Percentiles rank a stretch among this genome's conserved stretches.
These are phyloP conservation scores for Myxocyprinus asiaticus DNA, from an alignment of 2,113 vertebrate genomes.

Conservation along the genomic window DNA sequence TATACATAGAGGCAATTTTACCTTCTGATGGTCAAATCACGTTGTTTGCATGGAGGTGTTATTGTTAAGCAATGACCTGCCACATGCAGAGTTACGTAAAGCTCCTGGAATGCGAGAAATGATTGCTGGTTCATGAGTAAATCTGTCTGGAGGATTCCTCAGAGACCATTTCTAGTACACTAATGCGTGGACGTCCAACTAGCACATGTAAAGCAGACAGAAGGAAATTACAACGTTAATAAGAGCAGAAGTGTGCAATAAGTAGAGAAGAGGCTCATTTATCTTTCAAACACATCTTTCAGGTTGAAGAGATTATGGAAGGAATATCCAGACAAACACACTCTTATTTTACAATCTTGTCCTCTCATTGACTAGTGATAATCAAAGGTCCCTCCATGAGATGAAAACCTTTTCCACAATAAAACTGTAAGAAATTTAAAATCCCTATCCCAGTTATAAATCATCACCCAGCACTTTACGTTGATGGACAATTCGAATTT, in stretches of 20 bases:
- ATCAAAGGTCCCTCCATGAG: no score
- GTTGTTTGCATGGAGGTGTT: background rate
- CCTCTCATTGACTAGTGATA: background rate
- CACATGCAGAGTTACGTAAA: background rate
- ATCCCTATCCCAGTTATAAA: no score
- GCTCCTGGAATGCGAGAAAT: constrained; percentile 8
- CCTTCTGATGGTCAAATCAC: background rate
- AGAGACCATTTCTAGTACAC: background rate
- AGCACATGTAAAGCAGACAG: background rate
- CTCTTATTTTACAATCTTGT: no score
- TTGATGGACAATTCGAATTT: no score
- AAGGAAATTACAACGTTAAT: background rate
- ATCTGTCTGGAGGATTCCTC: background rate
- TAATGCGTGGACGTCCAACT: background rate
- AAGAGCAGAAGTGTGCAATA: no score
- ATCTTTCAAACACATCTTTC: no score
- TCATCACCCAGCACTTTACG: no score
- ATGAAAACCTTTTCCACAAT: no score
- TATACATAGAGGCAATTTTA: background rate
- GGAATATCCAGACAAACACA: no score
- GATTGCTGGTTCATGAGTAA: constrained; percentile 16
- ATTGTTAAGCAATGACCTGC: constrained; percentile 8
- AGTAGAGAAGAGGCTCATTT: no score
- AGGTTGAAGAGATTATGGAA: no score
- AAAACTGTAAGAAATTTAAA: no score